Conservation (phyloP, 2,888 invertebrate species). For the Neoitamus cyanurus region DNA sequence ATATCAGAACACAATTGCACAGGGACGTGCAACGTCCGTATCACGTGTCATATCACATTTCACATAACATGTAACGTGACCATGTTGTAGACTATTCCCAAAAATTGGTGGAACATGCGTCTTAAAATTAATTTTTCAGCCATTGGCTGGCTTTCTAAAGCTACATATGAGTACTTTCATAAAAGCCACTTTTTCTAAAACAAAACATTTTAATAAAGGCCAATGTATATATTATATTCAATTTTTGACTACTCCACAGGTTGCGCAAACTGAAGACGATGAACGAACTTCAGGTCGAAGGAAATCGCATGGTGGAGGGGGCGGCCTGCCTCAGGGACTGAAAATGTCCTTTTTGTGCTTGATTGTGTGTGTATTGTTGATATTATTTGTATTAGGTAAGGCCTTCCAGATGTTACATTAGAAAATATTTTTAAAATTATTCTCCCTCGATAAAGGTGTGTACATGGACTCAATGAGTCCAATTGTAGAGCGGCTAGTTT, state of each 20-base stretch:
- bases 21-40: too few relatives aligned
- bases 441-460: slow-evolving; percentile 56
- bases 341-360: slow-evolving; percentile 65
- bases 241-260: slow-evolving; percentile 6
- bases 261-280: slow-evolving; percentile 57
- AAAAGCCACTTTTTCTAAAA: too few relatives aligned
- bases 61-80: too few relatives aligned
- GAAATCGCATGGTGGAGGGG: slow-evolving; percentile 56
- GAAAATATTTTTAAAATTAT: not conserved
- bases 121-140: too few relatives aligned
- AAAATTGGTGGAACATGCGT: too few relatives aligned
- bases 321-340: slow-evolving; percentile 58
- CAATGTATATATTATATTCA: not conserved
- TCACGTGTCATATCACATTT: too few relatives aligned
- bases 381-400: slow-evolving; percentile 64
- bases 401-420: slow-evolving; percentile 6
- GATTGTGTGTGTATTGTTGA: slow-evolving; percentile 60
- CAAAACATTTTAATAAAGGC: not conserved
- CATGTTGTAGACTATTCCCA: too few relatives aligned
- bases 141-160: too few relatives aligned
- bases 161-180: too few relatives aligned
- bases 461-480: slow-evolving; percentile 65
- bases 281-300: slow-evolving; percentile 55
- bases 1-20: too few relatives aligned
- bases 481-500: slow-evolving; percentile 77